These are phyloP conservation scores for Hystrix brachyura DNA, from an alignment of 2,113 vertebrate species.

Conservation along the genomic window DNA sequence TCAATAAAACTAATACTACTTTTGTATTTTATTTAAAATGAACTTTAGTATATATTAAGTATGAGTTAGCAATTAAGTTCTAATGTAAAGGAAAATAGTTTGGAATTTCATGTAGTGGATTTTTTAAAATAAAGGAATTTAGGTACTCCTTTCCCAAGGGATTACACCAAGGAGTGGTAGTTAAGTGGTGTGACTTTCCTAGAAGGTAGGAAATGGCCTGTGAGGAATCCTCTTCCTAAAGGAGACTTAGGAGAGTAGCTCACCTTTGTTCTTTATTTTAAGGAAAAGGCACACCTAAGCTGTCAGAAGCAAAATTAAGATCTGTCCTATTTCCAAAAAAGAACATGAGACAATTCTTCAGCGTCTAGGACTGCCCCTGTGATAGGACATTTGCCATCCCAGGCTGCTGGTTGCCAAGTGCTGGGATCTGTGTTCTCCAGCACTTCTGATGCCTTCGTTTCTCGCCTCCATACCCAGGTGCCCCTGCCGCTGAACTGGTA, in stretches of 20 bases:
- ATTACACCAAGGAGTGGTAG: background rate
- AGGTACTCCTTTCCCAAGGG: background rate
- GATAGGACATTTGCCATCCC: background rate
- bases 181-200: background rate
- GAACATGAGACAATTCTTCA: background rate
- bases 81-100: constrained; percentile 35
- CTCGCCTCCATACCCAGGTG: background rate
- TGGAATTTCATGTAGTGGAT: background rate
- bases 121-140: background rate
- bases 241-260: background rate
- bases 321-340: constrained; percentile 9
- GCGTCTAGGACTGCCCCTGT: background rate
- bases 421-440: background rate
- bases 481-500: background rate
- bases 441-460: background rate
- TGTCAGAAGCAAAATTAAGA: constrained; percentile 6
- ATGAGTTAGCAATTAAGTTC: background rate
- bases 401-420: background rate
- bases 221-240: background rate
- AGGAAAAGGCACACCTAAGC: background rate
- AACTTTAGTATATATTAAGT: constrained; percentile 11
- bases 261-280: constrained; percentile 21
- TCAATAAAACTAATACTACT: background rate
- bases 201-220: background rate
- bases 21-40: constrained; percentile 20